Conservation (phyloP, 2,888 invertebrate genomes). For the Brenthis ino region DNA sequence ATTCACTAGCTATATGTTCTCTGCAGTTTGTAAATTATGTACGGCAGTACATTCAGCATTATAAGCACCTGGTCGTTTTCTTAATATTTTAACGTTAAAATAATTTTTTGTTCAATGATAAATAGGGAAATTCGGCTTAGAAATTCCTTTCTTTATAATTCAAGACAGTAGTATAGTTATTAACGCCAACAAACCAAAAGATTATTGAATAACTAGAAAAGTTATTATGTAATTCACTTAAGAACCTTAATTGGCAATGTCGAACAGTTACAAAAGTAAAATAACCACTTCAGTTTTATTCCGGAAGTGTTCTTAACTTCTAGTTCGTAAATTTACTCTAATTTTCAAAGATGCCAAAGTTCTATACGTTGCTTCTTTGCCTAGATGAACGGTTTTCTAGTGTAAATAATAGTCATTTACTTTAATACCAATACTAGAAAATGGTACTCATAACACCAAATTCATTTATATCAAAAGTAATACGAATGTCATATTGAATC, state of each 20-base stretch:
- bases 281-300: too few relatives aligned
- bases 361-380: too few relatives aligned
- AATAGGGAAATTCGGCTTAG: too few relatives aligned
- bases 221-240: too few relatives aligned
- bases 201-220: neutral
- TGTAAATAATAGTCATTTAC: too few relatives aligned
- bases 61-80: conserved; percentile 5
- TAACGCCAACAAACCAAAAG: neutral
- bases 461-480: conserved; percentile 3
- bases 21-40: conserved; percentile 15
- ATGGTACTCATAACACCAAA: neutral
- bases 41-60: neutral
- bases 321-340: too few relatives aligned
- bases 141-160: conserved; percentile 1
- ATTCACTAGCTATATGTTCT: conserved; percentile 2
- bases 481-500: conserved; percentile 2
- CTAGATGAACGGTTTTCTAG: too few relatives aligned
- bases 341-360: too few relatives aligned
- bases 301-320: too few relatives aligned
- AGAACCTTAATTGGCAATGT: too few relatives aligned
- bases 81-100: neutral
- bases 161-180: neutral
- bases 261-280: too few relatives aligned
- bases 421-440: too few relatives aligned
- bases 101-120: neutral